phyloP scores from a whole-genome alignment of 2,888 invertebrate species.

The Stenichneumon culpator region DNA sequence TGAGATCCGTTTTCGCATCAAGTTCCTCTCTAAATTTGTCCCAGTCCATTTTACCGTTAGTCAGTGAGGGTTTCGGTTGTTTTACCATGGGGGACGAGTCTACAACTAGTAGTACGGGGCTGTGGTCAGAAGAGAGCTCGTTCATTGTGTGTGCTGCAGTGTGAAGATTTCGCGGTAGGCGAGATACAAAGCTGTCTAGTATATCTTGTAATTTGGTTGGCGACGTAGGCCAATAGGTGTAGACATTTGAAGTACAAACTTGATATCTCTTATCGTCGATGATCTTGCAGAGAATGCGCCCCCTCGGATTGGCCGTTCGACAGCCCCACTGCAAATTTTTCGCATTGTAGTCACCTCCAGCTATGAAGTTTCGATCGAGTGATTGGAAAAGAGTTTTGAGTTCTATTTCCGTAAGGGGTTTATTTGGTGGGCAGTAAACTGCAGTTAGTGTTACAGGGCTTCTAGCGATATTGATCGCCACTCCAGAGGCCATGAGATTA shows the following conservation, averaged over 20 bases:
- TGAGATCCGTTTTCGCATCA: conserved; percentile 58
- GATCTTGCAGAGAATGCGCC: conserved; percentile 43
- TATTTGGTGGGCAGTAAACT: conserved; percentile 58
- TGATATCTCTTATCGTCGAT: conserved; percentile 35
- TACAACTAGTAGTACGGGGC: conserved; percentile 69
- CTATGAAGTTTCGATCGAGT: conserved; percentile 65
- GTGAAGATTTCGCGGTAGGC: conserved; percentile 63
- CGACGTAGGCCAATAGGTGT: conserved; percentile 74
- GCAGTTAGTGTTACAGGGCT: conserved; percentile 49
- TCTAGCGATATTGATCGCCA: conserved; percentile 53
- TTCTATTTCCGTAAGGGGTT: conserved; percentile 23
- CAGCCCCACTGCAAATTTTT: conserved; percentile 70
- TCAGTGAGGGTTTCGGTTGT: conserved; percentile 52
- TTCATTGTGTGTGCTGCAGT: conserved; percentile 57
- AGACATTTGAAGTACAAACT: conserved; percentile 62
- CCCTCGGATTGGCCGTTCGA: conserved; percentile 56
- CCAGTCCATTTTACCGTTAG: conserved; percentile 67
- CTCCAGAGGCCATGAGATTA: conserved; percentile 65
- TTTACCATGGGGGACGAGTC: conserved; percentile 63
- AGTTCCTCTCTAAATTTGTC: conserved; percentile 51
- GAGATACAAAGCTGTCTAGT: conserved; percentile 72
- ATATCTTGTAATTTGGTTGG: conserved; percentile 72
- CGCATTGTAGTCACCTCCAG: conserved; percentile 65
- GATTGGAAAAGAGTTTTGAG: conserved; percentile 58
- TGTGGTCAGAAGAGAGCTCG: conserved; percentile 73